phyloP scores from a whole-genome alignment of 2,797 vertebrate genomes.

The Nyctalus aviator region DNA sequence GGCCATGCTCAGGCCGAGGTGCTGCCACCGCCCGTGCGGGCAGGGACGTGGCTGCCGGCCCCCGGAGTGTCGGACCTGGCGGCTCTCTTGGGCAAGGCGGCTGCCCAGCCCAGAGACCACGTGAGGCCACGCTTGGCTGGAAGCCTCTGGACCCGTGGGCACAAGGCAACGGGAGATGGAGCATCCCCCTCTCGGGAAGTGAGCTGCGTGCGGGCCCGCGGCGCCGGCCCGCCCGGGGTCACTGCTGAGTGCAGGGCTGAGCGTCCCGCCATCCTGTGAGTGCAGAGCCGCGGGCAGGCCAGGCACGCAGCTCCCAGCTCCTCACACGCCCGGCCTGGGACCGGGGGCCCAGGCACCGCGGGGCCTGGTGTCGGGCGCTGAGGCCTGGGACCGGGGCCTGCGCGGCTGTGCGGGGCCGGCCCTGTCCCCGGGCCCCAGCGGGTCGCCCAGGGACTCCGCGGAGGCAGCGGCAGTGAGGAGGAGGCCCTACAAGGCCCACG shows the following conservation, averaged over 20 bases:
- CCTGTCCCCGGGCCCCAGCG: fast-evolving
- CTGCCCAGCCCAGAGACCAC: fast-evolving
- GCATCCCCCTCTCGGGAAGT: background rate
- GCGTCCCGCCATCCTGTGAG: too few species aligned
- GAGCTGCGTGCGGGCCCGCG: background rate
- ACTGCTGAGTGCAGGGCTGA: too few species aligned
- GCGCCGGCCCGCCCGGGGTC: too few species aligned
- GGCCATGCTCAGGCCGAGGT: background rate
- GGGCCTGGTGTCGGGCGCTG: too few species aligned
- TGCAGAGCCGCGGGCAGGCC: fast-evolving
- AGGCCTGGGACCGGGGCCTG: too few species aligned
- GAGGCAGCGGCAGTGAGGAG: fast-evolving
- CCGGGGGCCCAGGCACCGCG: too few species aligned
- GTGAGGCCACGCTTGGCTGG: background rate
- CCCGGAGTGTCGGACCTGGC: fast-evolving
- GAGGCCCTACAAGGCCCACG: background rate
- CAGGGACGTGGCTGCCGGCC: fast-evolving
- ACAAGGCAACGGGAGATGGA: fast-evolving
- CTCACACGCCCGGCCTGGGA: background rate
- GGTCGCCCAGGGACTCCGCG: background rate
- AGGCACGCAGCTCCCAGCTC: background rate
- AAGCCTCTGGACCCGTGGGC: background rate
- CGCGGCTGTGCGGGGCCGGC: background rate
- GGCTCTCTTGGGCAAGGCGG: background rate
- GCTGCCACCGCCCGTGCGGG: background rate